Conservation (phyloP, 2,113 vertebrate genomes). For the Orientallactaga bullata region DNA sequence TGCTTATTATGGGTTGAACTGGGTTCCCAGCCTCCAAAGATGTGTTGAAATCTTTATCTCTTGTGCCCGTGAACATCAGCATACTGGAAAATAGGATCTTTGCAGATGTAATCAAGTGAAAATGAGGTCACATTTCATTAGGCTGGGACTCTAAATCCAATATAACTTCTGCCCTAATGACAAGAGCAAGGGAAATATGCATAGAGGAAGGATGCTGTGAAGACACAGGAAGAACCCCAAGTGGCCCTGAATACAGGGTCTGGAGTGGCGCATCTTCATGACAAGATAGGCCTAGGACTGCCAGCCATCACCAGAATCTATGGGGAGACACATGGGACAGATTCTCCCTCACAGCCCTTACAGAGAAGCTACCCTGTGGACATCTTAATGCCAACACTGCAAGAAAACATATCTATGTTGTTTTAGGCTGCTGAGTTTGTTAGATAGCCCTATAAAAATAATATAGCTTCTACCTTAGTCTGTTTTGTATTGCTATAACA, state of each 20-base stretch:
- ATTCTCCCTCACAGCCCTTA: background rate
- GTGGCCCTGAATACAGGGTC: background rate
- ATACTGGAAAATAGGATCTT: background rate
- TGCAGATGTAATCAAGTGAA: background rate
- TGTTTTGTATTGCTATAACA: background rate
- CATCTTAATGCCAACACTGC: background rate
- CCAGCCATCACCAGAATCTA: background rate
- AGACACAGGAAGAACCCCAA: fast-evolving
- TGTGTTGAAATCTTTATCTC: background rate
- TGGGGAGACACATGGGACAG: background rate
- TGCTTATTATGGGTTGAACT: background rate
- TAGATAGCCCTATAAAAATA: background rate
- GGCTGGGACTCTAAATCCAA: background rate
- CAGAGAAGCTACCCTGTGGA: too few species aligned
- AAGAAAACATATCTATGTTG: background rate
- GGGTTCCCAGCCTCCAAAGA: background rate
- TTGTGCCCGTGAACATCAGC: background rate
- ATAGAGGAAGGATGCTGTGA: background rate
- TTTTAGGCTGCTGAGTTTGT: background rate
- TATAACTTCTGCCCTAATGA: background rate
- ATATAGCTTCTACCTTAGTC: background rate
- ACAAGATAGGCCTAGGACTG: fast-evolving
- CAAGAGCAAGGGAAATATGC: background rate
- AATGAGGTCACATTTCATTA: background rate
- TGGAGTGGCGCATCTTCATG: too few species aligned